A percentile compares a stretch with the other conserved stretches of the same genome.
These are phyloP conservation scores for Saturnia pavonia DNA, from an alignment of 2,888 invertebrate species.

Conservation along the genomic window DNA sequence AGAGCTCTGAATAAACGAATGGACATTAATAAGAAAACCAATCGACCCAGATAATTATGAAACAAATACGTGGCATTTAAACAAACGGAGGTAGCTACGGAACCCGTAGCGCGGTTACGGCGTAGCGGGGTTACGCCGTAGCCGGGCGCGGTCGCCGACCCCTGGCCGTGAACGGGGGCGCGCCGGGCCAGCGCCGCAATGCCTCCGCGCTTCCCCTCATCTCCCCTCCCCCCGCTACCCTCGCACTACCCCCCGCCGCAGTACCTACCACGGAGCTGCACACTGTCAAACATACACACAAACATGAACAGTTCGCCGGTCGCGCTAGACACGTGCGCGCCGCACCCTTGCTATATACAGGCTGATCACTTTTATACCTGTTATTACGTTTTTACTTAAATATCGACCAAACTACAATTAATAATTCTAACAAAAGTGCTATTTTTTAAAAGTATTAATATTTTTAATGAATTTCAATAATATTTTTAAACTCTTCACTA, in stretches of 20 bases:
- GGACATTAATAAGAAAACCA: slow-evolving; percentile 21
- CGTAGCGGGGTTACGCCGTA: slow-evolving; percentile 74
- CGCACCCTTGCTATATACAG: slow-evolving; percentile 46
- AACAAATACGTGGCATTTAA: slow-evolving; percentile 53
- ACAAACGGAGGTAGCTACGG: slow-evolving; percentile 70
- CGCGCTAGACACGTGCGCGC: slow-evolving; percentile 57
- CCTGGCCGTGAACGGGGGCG: slow-evolving; percentile 81
- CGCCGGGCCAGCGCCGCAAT: slow-evolving; percentile 55
- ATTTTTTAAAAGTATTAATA: too few species aligned
- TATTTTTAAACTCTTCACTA: too few species aligned
- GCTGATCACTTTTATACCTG: slow-evolving; percentile 31
- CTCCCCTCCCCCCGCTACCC: slow-evolving; percentile 27
- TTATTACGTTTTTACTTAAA: slow-evolving; percentile 19
- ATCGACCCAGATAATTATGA: slow-evolving; percentile 64
- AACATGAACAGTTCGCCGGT: slow-evolving; percentile 27
- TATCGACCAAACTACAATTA: not conserved
- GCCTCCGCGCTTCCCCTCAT: slow-evolving; percentile 31
- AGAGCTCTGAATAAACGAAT: not conserved
- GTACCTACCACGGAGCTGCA: slow-evolving; percentile 31
- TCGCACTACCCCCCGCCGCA: slow-evolving; percentile 24
- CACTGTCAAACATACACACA: slow-evolving; percentile 22
- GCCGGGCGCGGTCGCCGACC: slow-evolving; percentile 80
- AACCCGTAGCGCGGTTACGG: slow-evolving; percentile 48
- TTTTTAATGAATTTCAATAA: not conserved
- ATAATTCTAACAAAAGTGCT: not conserved